These are phyloP conservation scores for Palloptera scutellata DNA, from an alignment of 2,888 invertebrate genomes.

Conservation along the genomic window DNA sequence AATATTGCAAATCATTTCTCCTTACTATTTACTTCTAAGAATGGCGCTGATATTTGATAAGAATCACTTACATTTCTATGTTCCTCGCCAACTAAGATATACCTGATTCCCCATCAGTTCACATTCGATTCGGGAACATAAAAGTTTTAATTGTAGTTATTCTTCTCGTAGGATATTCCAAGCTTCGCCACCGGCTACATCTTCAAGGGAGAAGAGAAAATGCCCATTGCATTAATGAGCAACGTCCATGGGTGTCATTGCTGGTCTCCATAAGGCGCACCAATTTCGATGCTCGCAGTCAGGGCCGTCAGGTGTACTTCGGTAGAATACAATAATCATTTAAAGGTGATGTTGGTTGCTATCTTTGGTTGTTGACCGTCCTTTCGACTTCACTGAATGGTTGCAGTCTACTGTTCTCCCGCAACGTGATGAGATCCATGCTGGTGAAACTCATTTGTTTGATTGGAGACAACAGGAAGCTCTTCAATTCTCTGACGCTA, in stretches of 20 bases:
- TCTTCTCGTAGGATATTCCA: constrained; percentile 46
- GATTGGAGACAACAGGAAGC: constrained; percentile 57
- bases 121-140: constrained; percentile 43
- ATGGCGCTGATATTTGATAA: no score
- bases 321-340: constrained; percentile 55
- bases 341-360: constrained; percentile 64
- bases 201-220: constrained; percentile 54
- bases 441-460: constrained; percentile 44
- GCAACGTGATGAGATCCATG: constrained; percentile 38
- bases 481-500: constrained; percentile 43
- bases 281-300: constrained; percentile 42
- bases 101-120: no score
- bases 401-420: constrained; percentile 47
- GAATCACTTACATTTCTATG: no score
- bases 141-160: constrained; percentile 48
- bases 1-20: no score
- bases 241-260: constrained; percentile 51
- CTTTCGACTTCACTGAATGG: constrained; percentile 50
- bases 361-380: constrained; percentile 61
- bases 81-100: no score
- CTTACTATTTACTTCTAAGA: no score
- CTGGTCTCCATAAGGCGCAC: constrained; percentile 59
- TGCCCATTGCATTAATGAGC: constrained; percentile 56
- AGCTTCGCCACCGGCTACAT: constrained; percentile 54
- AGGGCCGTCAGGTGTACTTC: constrained; percentile 45